Conservation (phyloP, 2,888 invertebrate species). For the Auanema freiburgensis region DNA sequence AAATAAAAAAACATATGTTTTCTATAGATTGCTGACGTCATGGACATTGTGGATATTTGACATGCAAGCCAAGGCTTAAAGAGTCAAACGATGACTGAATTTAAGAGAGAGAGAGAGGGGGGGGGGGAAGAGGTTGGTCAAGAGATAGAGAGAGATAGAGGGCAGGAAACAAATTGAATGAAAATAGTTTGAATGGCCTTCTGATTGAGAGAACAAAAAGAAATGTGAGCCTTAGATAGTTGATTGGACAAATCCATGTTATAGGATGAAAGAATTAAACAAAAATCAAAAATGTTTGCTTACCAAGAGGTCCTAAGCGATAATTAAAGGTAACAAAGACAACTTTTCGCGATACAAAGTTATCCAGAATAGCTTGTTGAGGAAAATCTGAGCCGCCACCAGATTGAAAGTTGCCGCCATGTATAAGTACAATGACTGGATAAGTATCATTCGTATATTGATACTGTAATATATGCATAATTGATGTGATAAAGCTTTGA, state of each 20-base stretch:
- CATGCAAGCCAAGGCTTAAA: background rate
- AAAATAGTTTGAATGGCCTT: background rate
- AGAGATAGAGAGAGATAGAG: too few species aligned
- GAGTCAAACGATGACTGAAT: too few species aligned
- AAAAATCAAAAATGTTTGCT: conserved; percentile 12
- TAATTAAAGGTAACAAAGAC: conserved; percentile 92
- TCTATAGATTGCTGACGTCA: background rate
- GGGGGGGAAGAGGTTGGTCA: too few species aligned
- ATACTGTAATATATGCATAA: conserved; percentile 33
- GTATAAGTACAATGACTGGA: conserved; percentile 92
- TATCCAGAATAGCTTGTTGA: conserved; percentile 59
- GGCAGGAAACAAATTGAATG: conserved; percentile 6
- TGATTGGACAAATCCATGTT: background rate
- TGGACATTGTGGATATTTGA: background rate
- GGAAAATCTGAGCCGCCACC: conserved; percentile 69
- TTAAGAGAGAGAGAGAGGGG: too few species aligned
- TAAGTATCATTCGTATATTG: conserved; percentile 68
- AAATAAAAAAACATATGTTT: conserved; percentile 1
- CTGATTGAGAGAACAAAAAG: too few species aligned
- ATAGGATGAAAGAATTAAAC: background rate
- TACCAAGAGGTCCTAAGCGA: conserved; percentile 84
- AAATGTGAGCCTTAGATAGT: too few species aligned
- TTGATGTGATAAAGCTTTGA: background rate
- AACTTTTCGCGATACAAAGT: conserved; percentile 73
- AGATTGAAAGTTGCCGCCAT: conserved; percentile 86